These are phyloP conservation scores for Leuciscus idus DNA, from an alignment of 2,113 vertebrate species.

Conservation along the genomic window DNA sequence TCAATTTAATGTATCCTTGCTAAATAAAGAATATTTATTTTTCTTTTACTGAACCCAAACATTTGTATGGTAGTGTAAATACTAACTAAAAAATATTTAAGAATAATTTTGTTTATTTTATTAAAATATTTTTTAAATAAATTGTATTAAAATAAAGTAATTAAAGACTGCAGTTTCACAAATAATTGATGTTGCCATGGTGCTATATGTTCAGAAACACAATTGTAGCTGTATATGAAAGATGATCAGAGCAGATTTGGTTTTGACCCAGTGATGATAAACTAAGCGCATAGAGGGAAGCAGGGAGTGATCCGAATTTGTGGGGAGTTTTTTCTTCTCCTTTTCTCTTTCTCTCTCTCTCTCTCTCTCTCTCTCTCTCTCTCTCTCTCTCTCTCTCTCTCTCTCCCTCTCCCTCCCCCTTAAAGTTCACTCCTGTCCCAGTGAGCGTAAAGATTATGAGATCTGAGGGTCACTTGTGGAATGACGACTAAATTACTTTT, in stretches of 20 bases:
- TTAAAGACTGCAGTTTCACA: no score
- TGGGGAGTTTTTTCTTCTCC: not conserved
- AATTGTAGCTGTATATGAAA: not conserved
- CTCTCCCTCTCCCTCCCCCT: not conserved
- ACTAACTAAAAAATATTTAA: no score
- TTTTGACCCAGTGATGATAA: conserved; percentile 49
- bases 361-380: not conserved
- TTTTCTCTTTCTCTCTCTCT: not conserved
- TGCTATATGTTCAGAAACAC: not conserved
- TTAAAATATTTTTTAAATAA: no score
- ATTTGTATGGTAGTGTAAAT: no score
- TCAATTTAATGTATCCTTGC: no score
- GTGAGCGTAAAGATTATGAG: conserved; percentile 65
- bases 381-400: not conserved
- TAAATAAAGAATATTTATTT: no score
- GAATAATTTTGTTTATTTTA: no score
- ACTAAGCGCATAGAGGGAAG: conserved; percentile 48
- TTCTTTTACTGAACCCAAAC: no score
- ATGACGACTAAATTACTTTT: not conserved
- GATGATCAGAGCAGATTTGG: not conserved
- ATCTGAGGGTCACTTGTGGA: conserved; percentile 55
- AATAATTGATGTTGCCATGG: no score
- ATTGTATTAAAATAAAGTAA: no score
- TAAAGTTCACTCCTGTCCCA: conserved; percentile 44
- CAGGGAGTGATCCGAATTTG: not conserved